Evolutionary conservation across 2,113 vertebrate species (phyloP), one percentile per base, ranked within the genome.

Genomic region (Urocynchramus pylzowi): DNA sequence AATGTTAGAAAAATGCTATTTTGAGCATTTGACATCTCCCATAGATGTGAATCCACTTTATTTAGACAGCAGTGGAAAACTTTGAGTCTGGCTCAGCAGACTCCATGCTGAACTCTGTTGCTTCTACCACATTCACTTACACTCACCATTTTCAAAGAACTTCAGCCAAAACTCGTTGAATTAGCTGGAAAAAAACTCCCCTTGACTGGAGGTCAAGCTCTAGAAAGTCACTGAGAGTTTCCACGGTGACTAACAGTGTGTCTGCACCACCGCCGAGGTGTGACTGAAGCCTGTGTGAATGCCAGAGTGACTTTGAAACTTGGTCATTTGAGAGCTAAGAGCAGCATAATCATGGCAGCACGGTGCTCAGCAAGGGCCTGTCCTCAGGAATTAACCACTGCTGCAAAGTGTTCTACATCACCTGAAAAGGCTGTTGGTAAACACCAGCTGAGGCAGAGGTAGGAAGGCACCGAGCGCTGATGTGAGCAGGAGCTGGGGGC

Each of bases 121-220:
- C 49, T 95, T 90, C 74, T 76, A 23, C 94, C 57, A 35, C 13
- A 65, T 45, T 89, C 86, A 41, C 84, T 91, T 70, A 57, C 83
- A 89, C 91, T 92, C 64, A 78, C 47, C 52, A 37, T 52, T 92
- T 90, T 77, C 75, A 86, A 84, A 89, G 93, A 81, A 63, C 65
- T 85, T 64, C 42, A 74, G 86, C 47, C 69, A 75, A 87, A 94
- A 75, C 27, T 73, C n/a, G 1, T 19, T 74, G 94, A 95, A 74
- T 74, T 74, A 50, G 63, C 68, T 83, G 76, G 85, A 77, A 89
- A 69, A 69, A 52, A 59, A n/a, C 54, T 89, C 41, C 83, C 56
- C 52, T 71, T 95, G 90, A 74, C 83, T 90, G 50, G 79, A 77
- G 60, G 80, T 94, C 83, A 69, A 35, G 83, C 68, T 88, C 37